Evolutionary conservation across 1,140 invertebrate genomes (phyloP).

Genomic region (Hylaeus anthracinus): DNA sequence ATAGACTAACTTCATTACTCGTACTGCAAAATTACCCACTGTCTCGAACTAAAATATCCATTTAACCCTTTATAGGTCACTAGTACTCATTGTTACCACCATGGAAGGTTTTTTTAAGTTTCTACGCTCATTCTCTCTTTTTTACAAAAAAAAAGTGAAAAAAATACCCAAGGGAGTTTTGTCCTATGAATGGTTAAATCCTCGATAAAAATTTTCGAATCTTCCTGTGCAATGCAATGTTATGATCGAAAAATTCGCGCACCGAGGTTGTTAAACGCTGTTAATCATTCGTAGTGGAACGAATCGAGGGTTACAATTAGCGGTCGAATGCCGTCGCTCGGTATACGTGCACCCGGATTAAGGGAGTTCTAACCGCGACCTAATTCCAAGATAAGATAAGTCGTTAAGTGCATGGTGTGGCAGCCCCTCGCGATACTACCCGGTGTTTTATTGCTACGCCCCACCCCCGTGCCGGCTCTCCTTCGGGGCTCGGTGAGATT

Average conservation of each 20-base stretch:
- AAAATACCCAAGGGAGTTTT: too few species aligned
- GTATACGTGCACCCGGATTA: slow-evolving; percentile 53
- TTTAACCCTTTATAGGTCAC: too few species aligned
- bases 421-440: slow-evolving; percentile 68
- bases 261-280: slow-evolving; percentile 26
- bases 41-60: too few species aligned
- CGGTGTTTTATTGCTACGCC: slow-evolving; percentile 72
- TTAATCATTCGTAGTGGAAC: slow-evolving; percentile 52
- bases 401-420: slow-evolving; percentile 72
- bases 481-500: slow-evolving; percentile 68
- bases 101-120: too few species aligned
- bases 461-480: slow-evolving; percentile 46
- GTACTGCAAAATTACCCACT: too few species aligned
- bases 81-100: too few species aligned
- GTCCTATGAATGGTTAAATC: too few species aligned
- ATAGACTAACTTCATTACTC: too few species aligned
- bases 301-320: slow-evolving; percentile 19
- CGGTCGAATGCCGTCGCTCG: slow-evolving; percentile 4
- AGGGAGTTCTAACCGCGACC: slow-evolving; percentile 68
- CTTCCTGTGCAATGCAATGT: too few species aligned
- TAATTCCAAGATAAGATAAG: slow-evolving; percentile 77
- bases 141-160: too few species aligned
- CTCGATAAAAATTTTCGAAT: too few species aligned
- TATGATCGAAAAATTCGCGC: neutral
- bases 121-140: too few species aligned